Evolutionary conservation across 2,888 invertebrate genomes (phyloP).

Genomic region (Oxyteleia sp.): DNA sequence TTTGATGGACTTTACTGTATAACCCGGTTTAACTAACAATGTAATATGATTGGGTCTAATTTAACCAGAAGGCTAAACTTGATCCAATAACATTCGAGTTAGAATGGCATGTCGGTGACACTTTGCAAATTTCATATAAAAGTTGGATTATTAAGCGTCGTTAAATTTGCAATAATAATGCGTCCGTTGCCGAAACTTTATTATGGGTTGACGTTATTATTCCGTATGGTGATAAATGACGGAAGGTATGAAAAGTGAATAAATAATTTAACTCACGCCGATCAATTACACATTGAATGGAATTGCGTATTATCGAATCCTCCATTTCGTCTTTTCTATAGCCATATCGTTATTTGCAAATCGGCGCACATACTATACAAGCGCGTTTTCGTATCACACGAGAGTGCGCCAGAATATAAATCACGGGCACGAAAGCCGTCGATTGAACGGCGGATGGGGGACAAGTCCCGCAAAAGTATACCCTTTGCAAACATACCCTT

Average conservation of each 20-base stretch:
- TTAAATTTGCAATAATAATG: conserved; percentile 43
- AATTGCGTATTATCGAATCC: conserved; percentile 65
- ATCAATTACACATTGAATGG: conserved; percentile 64
- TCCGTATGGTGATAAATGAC: conserved; percentile 39
- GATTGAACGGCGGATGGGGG: conserved; percentile 64
- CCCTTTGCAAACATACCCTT: conserved; percentile 60
- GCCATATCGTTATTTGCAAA: conserved; percentile 69
- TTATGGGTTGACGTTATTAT: conserved; percentile 31
- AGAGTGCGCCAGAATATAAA: conserved; percentile 71
- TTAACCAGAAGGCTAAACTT: conserved; percentile 40
- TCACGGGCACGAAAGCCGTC: conserved; percentile 64
- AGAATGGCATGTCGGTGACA: conserved; percentile 5
- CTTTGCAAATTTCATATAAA: conserved; percentile 26
- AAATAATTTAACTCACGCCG: conserved; percentile 55
- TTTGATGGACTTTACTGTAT: conserved; percentile 26
- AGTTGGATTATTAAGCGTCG: conserved; percentile 22
- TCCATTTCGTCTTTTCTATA: conserved; percentile 68
- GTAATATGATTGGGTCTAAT: conserved; percentile 50
- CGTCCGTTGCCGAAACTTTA: conserved; percentile 15
- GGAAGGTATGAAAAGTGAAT: conserved; percentile 34
- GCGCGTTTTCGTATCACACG: conserved; percentile 60
- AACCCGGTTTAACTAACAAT: conserved; percentile 32
- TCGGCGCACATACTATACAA: conserved; percentile 53
- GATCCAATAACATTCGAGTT: conserved; percentile 23
- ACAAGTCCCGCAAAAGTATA: conserved; percentile 65